These are phyloP conservation scores for Ptycholaimellus sp. DNA, from an alignment of 2,888 invertebrate genomes.

Conservation along the genomic window DNA sequence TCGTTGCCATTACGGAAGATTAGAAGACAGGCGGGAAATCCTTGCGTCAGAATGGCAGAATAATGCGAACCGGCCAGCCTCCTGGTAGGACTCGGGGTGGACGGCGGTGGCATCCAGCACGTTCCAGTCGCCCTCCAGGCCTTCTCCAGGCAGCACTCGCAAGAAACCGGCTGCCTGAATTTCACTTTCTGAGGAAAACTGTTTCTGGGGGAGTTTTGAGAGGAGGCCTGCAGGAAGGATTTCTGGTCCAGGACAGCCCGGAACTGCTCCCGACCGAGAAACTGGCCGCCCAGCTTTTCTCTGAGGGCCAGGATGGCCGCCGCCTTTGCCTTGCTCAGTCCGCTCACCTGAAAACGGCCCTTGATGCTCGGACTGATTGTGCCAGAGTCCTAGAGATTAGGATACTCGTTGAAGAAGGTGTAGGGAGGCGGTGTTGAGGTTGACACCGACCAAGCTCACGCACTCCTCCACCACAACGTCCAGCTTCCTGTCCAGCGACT, in stretches of 20 bases:
- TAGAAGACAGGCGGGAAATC: too few species aligned
- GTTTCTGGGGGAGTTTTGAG: neutral
- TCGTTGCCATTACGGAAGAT: too few species aligned
- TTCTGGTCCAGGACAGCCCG: neutral
- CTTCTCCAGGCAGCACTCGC: too few species aligned
- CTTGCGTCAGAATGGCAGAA: too few species aligned
- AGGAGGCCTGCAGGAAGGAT: slow-evolving; percentile 37
- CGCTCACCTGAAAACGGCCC: too few species aligned
- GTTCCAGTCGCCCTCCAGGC: too few species aligned
- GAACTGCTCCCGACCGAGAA: slow-evolving; percentile 32
- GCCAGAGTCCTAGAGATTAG: neutral
- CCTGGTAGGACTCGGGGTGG: slow-evolving; percentile 64
- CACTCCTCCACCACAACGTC: slow-evolving; percentile 54
- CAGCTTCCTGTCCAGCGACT: slow-evolving; percentile 43
- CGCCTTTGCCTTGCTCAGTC: slow-evolving; percentile 49
- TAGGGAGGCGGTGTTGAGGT: neutral
- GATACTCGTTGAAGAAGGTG: neutral
- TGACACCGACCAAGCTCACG: slow-evolving; percentile 6
- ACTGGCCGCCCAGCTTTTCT: slow-evolving; percentile 44
- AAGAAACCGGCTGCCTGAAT: too few species aligned
- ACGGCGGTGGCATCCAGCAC: slow-evolving; percentile 55
- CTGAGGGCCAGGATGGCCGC: slow-evolving; percentile 52
- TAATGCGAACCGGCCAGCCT: too few species aligned
- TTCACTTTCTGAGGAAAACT: neutral
- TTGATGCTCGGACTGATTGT: neutral